Evolutionary conservation across 2,888 invertebrate species (phyloP).

Genomic region (Clunio marinus): DNA sequence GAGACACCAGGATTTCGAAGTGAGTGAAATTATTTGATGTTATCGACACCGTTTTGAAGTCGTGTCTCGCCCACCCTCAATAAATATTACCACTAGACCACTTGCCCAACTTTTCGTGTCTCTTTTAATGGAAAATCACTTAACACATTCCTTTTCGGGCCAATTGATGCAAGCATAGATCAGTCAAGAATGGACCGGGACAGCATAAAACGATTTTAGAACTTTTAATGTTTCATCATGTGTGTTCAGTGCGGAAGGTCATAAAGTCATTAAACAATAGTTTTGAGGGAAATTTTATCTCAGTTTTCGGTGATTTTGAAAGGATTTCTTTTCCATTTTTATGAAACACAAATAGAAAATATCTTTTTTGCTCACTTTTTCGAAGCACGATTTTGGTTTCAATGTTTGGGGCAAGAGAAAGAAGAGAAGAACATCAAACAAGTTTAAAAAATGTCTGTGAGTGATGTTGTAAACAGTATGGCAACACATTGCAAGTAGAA

Average conservation of each 20-base stretch:
- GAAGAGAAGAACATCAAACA: background rate
- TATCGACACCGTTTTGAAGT: background rate
- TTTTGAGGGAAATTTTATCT: background rate
- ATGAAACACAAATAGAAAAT: background rate
- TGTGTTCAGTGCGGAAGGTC: slow-evolving; percentile 37
- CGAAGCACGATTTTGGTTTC: background rate
- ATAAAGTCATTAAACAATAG: slow-evolving; percentile 23
- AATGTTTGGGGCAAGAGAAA: background rate
- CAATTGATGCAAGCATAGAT: background rate
- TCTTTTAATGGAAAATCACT: slow-evolving; percentile 33
- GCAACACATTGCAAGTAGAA: slow-evolving; percentile 26
- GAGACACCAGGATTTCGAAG: slow-evolving; percentile 57
- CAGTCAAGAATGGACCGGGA: too few relatives aligned
- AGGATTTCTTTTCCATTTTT: background rate
- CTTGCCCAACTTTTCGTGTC: too few relatives aligned
- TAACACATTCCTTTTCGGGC: slow-evolving; percentile 18
- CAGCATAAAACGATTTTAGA: slow-evolving; percentile 33
- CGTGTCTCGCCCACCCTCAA: background rate
- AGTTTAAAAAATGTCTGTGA: background rate
- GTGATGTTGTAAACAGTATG: slow-evolving; percentile 35
- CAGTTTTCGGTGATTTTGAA: slow-evolving; percentile 17
- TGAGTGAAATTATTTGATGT: slow-evolving; percentile 50
- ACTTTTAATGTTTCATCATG: slow-evolving; percentile 35
- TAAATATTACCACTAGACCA: too few relatives aligned
- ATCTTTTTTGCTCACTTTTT: background rate